Base-by-base conservation (phyloP, 2,888 invertebrate genomes). In the Mamestra brassicae region DNA sequence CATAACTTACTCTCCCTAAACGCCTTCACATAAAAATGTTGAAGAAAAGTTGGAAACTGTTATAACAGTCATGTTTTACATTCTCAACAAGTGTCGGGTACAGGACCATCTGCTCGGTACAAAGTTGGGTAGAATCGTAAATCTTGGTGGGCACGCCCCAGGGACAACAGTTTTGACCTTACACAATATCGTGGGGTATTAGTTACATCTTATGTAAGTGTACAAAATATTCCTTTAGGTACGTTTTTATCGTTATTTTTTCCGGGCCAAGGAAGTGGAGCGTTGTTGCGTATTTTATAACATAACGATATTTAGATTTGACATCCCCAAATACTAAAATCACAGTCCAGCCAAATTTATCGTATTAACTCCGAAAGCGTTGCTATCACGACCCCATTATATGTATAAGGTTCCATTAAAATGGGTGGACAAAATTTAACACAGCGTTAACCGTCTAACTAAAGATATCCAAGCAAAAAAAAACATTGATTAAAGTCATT, bases 41-140 rank as follows among this genome's bases (percentile, higher is more conserved):
- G 55, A 61, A 77, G 76, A 74, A 84, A 81, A 80, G 65, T 87
- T 75, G 34, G 63, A 26, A 85, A 86, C 70, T 81, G 78, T 87
- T 84, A 85, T 81, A 84, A 84, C 79, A 77, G 65, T 78, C 85
- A 84, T 87, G 87, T 87, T 87, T 87, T 86, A 86, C 86, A 87
- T 83, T 87, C 88, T 81, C 86, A 87, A 85, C 87, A 86, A 87
- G 87, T 87, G 86, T 87, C 61, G 72, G 78, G 74, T 78, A 80
- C 58, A 60, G 84, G 76, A 86, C 73, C 88, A 89, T 88, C 88
- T 89, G 88, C 66, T 84, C 57, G 58, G 74, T 70, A 72, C 78
- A 76, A 88, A 89, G 82, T 89, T 87, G 78, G 74, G 71, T 64
- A 74, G 74, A 69, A 77, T 79, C 86, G 83, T 89, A 89, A 89